phyloP scores from a whole-genome alignment of 1,140 invertebrate genomes.

The Trichonephila inaurata region DNA sequence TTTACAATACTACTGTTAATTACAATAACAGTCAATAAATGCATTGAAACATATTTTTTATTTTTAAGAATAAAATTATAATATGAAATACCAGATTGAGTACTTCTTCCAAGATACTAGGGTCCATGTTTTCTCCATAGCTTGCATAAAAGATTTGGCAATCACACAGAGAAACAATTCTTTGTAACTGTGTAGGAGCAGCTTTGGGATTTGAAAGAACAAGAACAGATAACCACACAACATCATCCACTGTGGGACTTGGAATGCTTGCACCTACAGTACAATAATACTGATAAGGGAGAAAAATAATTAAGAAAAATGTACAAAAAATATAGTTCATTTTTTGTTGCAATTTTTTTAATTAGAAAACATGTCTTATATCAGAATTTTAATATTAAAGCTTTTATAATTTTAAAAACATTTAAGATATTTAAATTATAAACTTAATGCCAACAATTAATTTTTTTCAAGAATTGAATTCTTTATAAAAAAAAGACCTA shows the following conservation, averaged over 20 bases:
- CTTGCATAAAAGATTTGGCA: slow-evolving; percentile 99
- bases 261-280: slow-evolving; percentile 92
- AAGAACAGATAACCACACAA: slow-evolving; percentile 97
- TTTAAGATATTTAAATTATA: no score
- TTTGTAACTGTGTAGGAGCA: slow-evolving; percentile 87
- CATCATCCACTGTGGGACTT: slow-evolving; percentile 86
- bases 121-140: slow-evolving; percentile 92
- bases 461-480: no score
- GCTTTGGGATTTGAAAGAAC: slow-evolving; percentile 81
- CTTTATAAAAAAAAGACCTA: no score
- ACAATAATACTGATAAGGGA: slow-evolving; percentile 89
- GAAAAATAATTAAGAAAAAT: background rate
- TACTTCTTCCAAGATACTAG: slow-evolving; percentile 85
- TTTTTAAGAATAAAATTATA: background rate
- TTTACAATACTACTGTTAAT: background rate
- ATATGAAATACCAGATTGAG: slow-evolving; percentile 81
- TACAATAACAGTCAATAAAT: background rate
- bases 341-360: background rate
- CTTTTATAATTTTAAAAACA: no score
- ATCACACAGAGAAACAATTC: slow-evolving; percentile 97
- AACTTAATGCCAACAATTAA: no score
- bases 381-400: background rate
- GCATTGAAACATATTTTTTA: no score
- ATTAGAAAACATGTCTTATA: background rate
- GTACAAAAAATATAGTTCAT: background rate